These are phyloP conservation scores for Neoniphon sammara DNA, from an alignment of 2,797 vertebrate genomes.

Conservation along the genomic window DNA sequence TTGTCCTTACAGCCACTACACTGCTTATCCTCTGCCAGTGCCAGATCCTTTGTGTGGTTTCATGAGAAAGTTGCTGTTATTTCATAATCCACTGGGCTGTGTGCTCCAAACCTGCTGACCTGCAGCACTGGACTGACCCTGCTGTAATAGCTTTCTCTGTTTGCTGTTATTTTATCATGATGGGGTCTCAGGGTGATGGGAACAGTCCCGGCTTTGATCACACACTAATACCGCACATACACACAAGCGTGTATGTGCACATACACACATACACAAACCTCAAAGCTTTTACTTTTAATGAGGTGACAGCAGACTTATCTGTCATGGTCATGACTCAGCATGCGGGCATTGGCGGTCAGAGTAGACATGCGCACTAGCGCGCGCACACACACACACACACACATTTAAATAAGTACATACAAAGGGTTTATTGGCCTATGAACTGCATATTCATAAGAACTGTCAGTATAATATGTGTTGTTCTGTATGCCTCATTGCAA, in stretches of 20 bases:
- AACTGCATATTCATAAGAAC: not conserved
- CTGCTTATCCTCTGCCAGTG: constrained; percentile 2
- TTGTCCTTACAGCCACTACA: no score
- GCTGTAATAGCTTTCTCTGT: constrained; percentile 52
- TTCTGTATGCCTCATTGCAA: not conserved
- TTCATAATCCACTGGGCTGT: constrained; percentile 43
- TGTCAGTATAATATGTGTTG: not conserved
- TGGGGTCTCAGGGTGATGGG: constrained; percentile 40
- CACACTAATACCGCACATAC: constrained; percentile 21
- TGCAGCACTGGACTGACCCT: constrained; percentile 48
- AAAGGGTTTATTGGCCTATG: not conserved
- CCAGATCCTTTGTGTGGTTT: constrained; percentile 33
- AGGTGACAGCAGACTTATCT: constrained; percentile 40
- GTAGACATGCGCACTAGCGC: constrained; percentile 15
- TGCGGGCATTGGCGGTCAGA: not conserved
- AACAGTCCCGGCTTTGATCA: constrained; percentile 73
- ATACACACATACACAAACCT: not conserved
- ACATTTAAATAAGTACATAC: not conserved
- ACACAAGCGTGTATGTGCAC: not conserved
- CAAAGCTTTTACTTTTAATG: constrained; percentile 65
- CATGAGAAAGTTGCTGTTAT: constrained; percentile 49
- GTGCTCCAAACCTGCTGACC: constrained; percentile 57
- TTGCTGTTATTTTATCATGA: constrained; percentile 53
- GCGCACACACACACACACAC: constrained; percentile 15
- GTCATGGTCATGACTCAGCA: constrained; percentile 57